phyloP scores from a whole-genome alignment of 92 coral and sea anemone genomes.

The Porites rus region DNA sequence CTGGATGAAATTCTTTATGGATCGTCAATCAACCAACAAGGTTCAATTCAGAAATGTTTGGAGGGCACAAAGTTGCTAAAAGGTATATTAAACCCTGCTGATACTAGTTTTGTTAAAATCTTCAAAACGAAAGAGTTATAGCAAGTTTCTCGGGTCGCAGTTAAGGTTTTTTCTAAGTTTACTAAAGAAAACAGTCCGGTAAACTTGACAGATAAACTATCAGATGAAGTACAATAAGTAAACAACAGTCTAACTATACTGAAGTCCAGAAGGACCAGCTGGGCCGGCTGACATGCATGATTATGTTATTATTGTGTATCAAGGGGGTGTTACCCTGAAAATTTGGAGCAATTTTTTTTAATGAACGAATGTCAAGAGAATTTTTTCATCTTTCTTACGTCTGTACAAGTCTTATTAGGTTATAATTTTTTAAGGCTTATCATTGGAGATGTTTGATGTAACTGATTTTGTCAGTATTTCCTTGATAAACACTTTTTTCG shows the following conservation, averaged over 20 bases:
- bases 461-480: not conserved
- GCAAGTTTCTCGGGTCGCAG: not conserved
- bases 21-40: not conserved
- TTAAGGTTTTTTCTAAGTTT: not conserved
- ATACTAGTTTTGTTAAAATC: not conserved
- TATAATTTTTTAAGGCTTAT: too few species aligned
- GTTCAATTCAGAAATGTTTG: not conserved
- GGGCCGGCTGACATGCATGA: not conserved
- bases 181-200: not conserved
- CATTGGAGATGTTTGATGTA: too few species aligned
- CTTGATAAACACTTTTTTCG: not conserved
- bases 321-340: conserved; percentile 17
- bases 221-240: not conserved
- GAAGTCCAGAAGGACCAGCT: not conserved
- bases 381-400: not conserved
- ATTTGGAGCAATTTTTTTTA: not conserved
- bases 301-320: conserved; percentile 17
- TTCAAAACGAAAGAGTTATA: not conserved
- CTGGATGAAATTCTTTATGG: not conserved
- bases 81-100: not conserved
- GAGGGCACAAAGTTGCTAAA: not conserved
- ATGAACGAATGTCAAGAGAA: not conserved
- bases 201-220: not conserved
- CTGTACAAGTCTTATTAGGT: not conserved
- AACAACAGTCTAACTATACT: not conserved